A percentile compares a stretch with the other conserved stretches of the same genome.
These are phyloP conservation scores for Hypotaenidia philippensis DNA, from an alignment of 2,797 vertebrate species.

Conservation along the genomic window DNA sequence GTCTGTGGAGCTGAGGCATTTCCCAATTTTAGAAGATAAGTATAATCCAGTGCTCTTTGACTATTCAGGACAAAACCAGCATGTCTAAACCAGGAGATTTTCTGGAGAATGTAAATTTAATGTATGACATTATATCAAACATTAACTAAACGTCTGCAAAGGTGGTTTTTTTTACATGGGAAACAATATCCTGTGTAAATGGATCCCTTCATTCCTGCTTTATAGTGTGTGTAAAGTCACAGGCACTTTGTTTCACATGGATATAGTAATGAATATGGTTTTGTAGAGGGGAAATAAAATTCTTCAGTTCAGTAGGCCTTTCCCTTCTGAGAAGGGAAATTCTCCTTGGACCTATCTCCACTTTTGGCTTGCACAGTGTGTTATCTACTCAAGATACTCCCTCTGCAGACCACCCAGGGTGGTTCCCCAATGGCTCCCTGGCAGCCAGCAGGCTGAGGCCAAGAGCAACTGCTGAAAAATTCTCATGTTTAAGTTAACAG, in stretches of 20 bases:
- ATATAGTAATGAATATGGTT: not conserved
- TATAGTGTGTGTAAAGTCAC: constrained; percentile 18
- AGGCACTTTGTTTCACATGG: constrained; percentile 13
- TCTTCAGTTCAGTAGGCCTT: not conserved
- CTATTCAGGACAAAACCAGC: not conserved
- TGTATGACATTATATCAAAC: not conserved
- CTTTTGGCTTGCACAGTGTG: not conserved
- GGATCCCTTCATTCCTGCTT: constrained; percentile 11
- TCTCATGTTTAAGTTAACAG: not conserved
- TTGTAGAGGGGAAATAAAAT: not conserved
- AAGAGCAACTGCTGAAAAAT: not conserved
- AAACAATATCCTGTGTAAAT: constrained; percentile 39
- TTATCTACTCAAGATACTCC: not conserved
- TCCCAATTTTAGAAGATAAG: not conserved
- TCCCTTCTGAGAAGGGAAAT: not conserved
- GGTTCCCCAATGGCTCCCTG: not conserved
- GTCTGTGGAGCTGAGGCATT: not conserved
- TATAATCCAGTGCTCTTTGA: not conserved
- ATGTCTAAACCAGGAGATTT: not conserved
- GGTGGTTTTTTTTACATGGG: not conserved
- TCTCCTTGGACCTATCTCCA: not conserved
- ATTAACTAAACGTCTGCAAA: constrained; percentile 1
- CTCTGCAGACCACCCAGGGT: not conserved
- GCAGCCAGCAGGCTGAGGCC: not conserved
- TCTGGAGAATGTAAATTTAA: not conserved